Evolutionary conservation across 1,140 invertebrate genomes (phyloP), one percentile per base, ranked within the genome.

Genomic region (Onthophagus taurus): DNA sequence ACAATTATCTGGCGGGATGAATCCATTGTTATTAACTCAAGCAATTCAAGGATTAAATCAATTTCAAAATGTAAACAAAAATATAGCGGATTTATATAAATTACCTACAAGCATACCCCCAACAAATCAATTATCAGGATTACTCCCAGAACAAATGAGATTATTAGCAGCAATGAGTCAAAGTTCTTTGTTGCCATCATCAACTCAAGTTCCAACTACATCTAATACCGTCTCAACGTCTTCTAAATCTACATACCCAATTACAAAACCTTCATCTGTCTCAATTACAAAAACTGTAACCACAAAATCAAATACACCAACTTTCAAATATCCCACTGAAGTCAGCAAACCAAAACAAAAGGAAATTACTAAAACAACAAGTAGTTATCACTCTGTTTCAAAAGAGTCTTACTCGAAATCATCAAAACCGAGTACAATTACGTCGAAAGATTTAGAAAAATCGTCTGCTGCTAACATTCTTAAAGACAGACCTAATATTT

Each of bases 401-500:
- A 26, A 39, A 24, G 37, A 39, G 6, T 29, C 37, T 16, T 9
- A 11, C 11, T 6, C 26, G 9, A 6, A 26, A 23, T 12, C 17
- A 13, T 17, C 37, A 7, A 26, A 26, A 16, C 11, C 19, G 14
- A 16, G 13, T 12, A 36, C 9, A 13, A 20, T 3, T 20, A 13
- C 17, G 11, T 24, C n/a, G 9, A 39, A 39, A 29, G 37, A 39
- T 13, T 12, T 33, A 17, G 41, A 31, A 21, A 43, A 38, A 31
- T 16, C 6, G 7, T n/a, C n/a, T n/a, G n/a, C 44, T 7, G 31
- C 45, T 6, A 42, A 13, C 12, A 45, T 57, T n/a, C 50, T 61
- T 44, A 60, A 58, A 52, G 60, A 63, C 42, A 49, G 54, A 21
- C 61, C 57, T 5, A 59, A 50, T 49, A 59, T 64, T 31, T 62